Evolutionary conservation across 2,797 vertebrate genomes (phyloP), one percentile per base, ranked within the genome.

Genomic region (Gallirallus australis): DNA sequence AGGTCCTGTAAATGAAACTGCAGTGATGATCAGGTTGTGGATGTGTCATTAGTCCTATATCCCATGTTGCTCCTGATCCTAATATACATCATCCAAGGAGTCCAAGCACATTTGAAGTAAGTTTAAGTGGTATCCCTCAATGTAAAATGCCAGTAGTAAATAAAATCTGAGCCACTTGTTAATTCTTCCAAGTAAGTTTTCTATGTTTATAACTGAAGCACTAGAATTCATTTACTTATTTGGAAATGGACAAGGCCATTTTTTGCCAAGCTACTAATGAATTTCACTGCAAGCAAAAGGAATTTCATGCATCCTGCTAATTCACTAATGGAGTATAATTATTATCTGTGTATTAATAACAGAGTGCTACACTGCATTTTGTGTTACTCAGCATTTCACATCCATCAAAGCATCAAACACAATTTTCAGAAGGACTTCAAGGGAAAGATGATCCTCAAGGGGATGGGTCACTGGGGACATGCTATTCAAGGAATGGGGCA

Each of bases 311-410:
- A 87, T 89, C 64, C 75, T 82, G 83, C 68, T 71, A 94, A 73
- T 88, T 96, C 77, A 48, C 77, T 94, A 97, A 96, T 93, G 94
- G 83, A 93, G 82, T 83, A 20, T 72, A 85, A 82, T 85, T 68
- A 93, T 78, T 75, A 61, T 68, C 68, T 65, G 8, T 1, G 5
- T 77, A 57, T 84, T 79, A 93, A 93, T 82, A 89, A 61, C 5
- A 30, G 68, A 96, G 37, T 77, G 37, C 60, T 77, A 53, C 71
- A 61, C 35, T 82, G 73, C 30, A 72, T 33, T 91, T 86, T 12
- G 3, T 89, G 40, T 78, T 91, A 59, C 40, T 91, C 70, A 88
- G 82, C 21, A 68, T 17, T 82, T 95, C 79, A 50, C n/a, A 92
- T 87, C 65, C 71, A 80, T 90, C 77, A 89, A 84, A 82, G 48